These are phyloP conservation scores for Idaea biselata DNA, from an alignment of 2,888 invertebrate genomes.

Conservation along the genomic window DNA sequence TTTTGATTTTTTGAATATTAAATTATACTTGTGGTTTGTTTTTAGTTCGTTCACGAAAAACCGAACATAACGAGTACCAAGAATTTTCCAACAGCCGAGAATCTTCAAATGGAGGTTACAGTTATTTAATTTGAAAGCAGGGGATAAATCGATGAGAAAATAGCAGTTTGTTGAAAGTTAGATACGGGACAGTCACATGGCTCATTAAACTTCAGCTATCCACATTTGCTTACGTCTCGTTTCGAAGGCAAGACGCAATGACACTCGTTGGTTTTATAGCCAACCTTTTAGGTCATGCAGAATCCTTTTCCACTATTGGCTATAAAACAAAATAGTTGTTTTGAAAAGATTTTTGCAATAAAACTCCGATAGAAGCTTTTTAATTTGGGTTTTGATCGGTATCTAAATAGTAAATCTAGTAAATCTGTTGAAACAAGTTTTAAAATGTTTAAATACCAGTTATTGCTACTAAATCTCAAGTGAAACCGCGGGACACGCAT, in stretches of 20 bases:
- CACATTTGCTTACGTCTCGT: conserved; percentile 65
- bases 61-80: background rate
- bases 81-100: conserved; percentile 15
- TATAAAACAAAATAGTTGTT: conserved; percentile 14
- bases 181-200: conserved; percentile 51
- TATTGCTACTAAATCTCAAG: too few species aligned
- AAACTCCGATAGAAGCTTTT: conserved; percentile 10
- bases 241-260: conserved; percentile 53
- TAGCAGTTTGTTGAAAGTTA: conserved; percentile 51
- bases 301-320: conserved; percentile 41
- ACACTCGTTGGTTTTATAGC: conserved; percentile 63
- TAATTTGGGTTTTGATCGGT: background rate
- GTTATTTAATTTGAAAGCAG: conserved; percentile 47
- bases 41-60: background rate
- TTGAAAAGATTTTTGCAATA: conserved; percentile 7
- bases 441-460: too few species aligned
- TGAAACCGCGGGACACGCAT: too few species aligned
- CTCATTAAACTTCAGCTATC: conserved; percentile 65
- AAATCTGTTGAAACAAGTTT: too few species aligned
- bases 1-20: too few species aligned
- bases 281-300: conserved; percentile 52
- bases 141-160: conserved; percentile 49
- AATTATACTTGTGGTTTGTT: background rate
- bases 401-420: too few species aligned
- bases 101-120: conserved; percentile 39